Conservation (phyloP, 2,113 vertebrate genomes). For the Brachyhypopomus occidentalis region DNA sequence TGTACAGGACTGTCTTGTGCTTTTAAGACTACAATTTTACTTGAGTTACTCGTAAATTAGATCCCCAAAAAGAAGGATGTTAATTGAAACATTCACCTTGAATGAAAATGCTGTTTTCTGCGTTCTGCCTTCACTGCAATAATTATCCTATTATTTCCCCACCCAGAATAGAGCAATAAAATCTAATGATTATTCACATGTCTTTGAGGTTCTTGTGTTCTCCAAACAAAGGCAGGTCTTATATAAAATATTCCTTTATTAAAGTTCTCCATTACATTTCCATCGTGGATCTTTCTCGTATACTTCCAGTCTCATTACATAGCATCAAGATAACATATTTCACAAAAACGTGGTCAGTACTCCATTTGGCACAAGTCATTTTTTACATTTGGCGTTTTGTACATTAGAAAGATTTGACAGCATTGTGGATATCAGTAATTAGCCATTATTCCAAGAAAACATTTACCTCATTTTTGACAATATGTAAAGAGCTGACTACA, state of each 20-base stretch:
- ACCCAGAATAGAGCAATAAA: too few species aligned
- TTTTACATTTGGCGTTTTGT: slow-evolving; percentile 49
- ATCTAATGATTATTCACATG: too few species aligned
- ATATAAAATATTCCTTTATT: slow-evolving; percentile 47
- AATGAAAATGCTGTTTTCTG: not conserved
- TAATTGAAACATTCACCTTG: too few species aligned
- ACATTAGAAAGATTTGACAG: slow-evolving; percentile 27
- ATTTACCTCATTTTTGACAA: not conserved
- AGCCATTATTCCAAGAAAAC: slow-evolving; percentile 13
- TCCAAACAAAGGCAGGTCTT: not conserved
- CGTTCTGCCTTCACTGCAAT: too few species aligned
- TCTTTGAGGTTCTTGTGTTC: not conserved
- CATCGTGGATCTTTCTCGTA: slow-evolving; percentile 29
- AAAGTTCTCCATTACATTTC: slow-evolving; percentile 11
- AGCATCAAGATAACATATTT: slow-evolving; percentile 21
- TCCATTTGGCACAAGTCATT: slow-evolving; percentile 37
- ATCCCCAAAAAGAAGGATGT: not conserved
- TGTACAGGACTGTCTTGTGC: not conserved
- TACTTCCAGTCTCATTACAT: slow-evolving; percentile 33
- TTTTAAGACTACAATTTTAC: not conserved
- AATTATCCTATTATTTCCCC: too few species aligned
- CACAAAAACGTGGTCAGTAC: slow-evolving; percentile 17
- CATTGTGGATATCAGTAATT: slow-evolving; percentile 1
- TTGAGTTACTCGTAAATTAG: not conserved
- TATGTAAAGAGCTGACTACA: not conserved